Evolutionary conservation across 2,888 invertebrate genomes (phyloP), one percentile per base, ranked within the genome.

Genomic region (Phlogophora meticulosa): DNA sequence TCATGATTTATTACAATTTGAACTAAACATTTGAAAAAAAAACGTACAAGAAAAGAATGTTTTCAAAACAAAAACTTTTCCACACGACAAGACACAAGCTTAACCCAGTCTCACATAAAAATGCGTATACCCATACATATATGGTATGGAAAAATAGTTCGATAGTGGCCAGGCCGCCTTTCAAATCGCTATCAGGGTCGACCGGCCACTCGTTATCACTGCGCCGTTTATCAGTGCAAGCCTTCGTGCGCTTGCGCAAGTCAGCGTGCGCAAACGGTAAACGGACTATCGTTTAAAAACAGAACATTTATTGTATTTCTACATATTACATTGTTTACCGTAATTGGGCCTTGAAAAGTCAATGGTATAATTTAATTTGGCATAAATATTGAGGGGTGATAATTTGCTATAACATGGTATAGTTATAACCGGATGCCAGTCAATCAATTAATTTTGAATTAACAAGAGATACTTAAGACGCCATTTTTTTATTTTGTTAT

Each of bases 151-250:
- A 80, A 80, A 73, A 72, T 68, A 64, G 59, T 74, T 69, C 32
- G 57, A 62, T 51, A 46, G 57, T 60, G 42, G 77, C 45, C 55
- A 45, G 45, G 48, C n/a, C 43, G 64, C 81, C 80, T 81, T 81
- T 81, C 81, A 74, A 81, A 81, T 77, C 67, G 65, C 49, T 60
- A 80, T 72, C 81, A 82, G 73, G 81, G 81, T 74, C 81, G 65
- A 71, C 81, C 38, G 38, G 76, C 74, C 70, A 11, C 52, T 65
- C 59, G 81, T 82, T 81, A 82, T 82, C 83, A 82, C 38, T 66
- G 45, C 40, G 40, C 71, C 70, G 65, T 72, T 82, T 81, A 81
- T 81, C 81, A 81, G 69, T 74, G 45, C 62, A 65, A 73, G 64
- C 68, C 60, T 78, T 63, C 67, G 62, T 56, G 55, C 51, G 61